A percentile compares a stretch with the other conserved stretches of the same genome.
Evolutionary conservation across 2,888 invertebrate species (phyloP).

Genomic region (Nezara viridula): DNA sequence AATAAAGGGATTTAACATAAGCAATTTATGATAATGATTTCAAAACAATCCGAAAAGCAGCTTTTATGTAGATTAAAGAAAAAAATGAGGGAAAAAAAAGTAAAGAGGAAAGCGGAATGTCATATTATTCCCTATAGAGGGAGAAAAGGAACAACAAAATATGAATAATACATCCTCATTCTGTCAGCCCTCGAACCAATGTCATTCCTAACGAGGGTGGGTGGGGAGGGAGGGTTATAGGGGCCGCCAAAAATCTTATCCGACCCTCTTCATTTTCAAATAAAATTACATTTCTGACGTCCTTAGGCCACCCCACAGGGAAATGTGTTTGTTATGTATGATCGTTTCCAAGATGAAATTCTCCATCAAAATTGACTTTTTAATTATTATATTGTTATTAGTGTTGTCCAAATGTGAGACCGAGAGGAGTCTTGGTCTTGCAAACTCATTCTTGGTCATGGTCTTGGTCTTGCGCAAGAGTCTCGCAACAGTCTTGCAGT

Average conservation of each 20-base stretch:
- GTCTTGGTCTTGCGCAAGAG: no score
- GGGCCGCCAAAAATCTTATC: not conserved
- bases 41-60: not conserved
- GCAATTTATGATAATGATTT: not conserved
- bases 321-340: not conserved
- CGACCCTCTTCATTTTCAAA: slow-evolving; percentile 28
- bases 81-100: not conserved
- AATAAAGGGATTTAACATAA: not conserved
- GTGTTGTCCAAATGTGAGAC: no score
- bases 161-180: slow-evolving; percentile 38
- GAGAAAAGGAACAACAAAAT: not conserved
- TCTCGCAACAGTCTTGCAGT: no score
- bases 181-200: not conserved
- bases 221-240: no score
- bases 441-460: no score
- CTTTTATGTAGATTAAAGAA: not conserved
- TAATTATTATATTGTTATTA: no score
- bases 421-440: no score
- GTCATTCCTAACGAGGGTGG: slow-evolving; percentile 5
- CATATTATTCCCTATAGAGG: slow-evolving; percentile 7
- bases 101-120: not conserved
- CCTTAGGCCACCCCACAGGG: not conserved
- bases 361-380: no score
- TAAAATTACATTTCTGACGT: slow-evolving; percentile 31
- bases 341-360: not conserved